Evolutionary conservation across 2,113 vertebrate genomes (phyloP), one percentile per base, ranked within the genome.

Genomic region (Oreamnos americanus): DNA sequence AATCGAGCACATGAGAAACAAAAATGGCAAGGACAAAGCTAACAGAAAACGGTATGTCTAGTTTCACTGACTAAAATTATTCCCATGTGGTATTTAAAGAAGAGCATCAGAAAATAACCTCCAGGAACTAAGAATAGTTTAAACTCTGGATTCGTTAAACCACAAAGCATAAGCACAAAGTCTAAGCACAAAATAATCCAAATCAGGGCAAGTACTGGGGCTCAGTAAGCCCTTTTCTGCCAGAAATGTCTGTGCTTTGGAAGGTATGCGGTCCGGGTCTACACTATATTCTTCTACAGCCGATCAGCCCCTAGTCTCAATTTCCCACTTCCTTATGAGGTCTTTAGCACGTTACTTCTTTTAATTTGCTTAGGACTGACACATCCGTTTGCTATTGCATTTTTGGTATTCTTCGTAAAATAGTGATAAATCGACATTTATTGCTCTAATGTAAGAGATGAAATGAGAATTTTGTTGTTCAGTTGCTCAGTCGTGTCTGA

Each of bases 31-130:
- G 43, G 55, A 97, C 23, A 86, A 93, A 74, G 14, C 51, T 55
- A 91, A 83, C 39, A 83, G 71, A 91, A 95, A 87, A 95, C 60
- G 58, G 23, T 60, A 71, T 4, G 6, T 58, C 74, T 51, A 76
- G 39, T 26, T 87, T 94, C 78, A 58, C 25, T 60, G 55, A 93
- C 16, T 33, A 33, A 94, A 95, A 82, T 51, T 85, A 97, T 95
- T 83, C 15, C 45, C 71, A 58, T 47, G 67, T 60, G 36, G 39
- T 47, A 74, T 94, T 92, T 94, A 39, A 62, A 85, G 64, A 60
- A 28, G 47, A 82, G 17, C 0, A 0, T 23, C 36, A 95, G 58
- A 96, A 93, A 95, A 83, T 76, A 74, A 92, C 36, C 14, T 95
- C 26, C 36, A 58, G 36, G 53, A 95, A 71, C 30, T 26, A 90